Conservation (phyloP, 1,140 invertebrate species). For the Anoplolepis gracilipes region DNA sequence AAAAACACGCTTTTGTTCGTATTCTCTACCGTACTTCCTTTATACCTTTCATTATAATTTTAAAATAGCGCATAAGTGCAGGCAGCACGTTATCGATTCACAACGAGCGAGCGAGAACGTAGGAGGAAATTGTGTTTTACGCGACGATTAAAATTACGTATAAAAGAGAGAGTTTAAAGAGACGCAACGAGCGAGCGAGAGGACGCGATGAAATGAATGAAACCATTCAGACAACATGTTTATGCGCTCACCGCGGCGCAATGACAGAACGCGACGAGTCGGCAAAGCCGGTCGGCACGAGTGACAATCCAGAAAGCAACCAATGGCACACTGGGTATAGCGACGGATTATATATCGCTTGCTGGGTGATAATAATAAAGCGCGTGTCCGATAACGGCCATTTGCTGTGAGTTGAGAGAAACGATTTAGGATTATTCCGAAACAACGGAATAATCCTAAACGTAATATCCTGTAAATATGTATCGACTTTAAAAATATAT, state of each 20-base stretch:
- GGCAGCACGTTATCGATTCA: background rate
- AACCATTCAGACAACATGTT: slow-evolving; percentile 76
- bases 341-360: slow-evolving; percentile 64
- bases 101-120: background rate
- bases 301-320: slow-evolving; percentile 70
- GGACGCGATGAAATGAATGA: slow-evolving; percentile 73
- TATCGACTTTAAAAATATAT: background rate
- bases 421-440: too few relatives aligned
- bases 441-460: background rate
- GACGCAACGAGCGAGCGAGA: background rate
- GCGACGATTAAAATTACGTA: slow-evolving; percentile 37
- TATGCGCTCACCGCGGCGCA: slow-evolving; percentile 68
- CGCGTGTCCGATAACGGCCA: slow-evolving; percentile 37
- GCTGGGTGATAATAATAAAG: slow-evolving; percentile 73
- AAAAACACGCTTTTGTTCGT: background rate
- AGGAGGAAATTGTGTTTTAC: background rate
- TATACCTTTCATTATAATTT: background rate
- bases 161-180: background rate
- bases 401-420: background rate
- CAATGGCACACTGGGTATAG: slow-evolving; percentile 52
- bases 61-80: too few relatives aligned
- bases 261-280: slow-evolving; percentile 27
- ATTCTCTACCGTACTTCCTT: background rate
- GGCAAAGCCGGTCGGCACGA: slow-evolving; percentile 57
- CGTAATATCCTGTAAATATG: background rate